Conservation (phyloP, 1,140 invertebrate genomes). For the Phthorimaea operculella region DNA sequence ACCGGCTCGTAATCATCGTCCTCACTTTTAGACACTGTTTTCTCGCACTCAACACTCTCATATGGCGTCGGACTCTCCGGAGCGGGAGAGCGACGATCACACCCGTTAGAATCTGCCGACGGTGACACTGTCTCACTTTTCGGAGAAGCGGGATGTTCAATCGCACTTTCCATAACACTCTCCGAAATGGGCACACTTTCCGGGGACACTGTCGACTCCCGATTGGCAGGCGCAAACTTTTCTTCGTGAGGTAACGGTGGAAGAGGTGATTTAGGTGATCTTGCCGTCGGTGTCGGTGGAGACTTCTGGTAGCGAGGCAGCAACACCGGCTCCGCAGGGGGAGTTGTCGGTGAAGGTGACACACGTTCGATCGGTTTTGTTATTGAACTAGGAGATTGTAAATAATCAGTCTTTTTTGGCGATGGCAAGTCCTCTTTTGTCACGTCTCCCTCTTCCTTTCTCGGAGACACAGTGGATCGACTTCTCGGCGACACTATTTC, state of each 20-base stretch:
- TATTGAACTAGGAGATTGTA: slow-evolving; percentile 21
- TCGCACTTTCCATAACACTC: background rate
- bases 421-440: slow-evolving; percentile 18
- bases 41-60: slow-evolving; percentile 22
- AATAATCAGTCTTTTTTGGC: slow-evolving; percentile 18
- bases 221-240: slow-evolving; percentile 9
- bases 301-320: slow-evolving; percentile 23
- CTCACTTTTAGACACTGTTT: slow-evolving; percentile 23
- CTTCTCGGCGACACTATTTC: slow-evolving; percentile 30
- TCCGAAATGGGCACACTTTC: slow-evolving; percentile 13
- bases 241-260: slow-evolving; percentile 19
- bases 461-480: slow-evolving; percentile 28
- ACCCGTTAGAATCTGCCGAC: background rate
- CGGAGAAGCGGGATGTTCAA: background rate
- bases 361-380: slow-evolving; percentile 26
- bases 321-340: slow-evolving; percentile 16
- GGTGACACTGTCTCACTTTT: background rate
- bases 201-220: slow-evolving; percentile 18
- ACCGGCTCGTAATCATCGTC: slow-evolving; percentile 51
- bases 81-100: background rate
- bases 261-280: slow-evolving; percentile 42
- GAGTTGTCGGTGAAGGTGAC: slow-evolving; percentile 21
- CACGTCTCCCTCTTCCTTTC: slow-evolving; percentile 22
- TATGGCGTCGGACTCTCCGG: slow-evolving; percentile 13
- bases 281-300: slow-evolving; percentile 40